These are phyloP conservation scores for Apostichopus leukothele DNA, from an alignment of 53 echinoderm and acorn worm genomes.

Conservation along the genomic window DNA sequence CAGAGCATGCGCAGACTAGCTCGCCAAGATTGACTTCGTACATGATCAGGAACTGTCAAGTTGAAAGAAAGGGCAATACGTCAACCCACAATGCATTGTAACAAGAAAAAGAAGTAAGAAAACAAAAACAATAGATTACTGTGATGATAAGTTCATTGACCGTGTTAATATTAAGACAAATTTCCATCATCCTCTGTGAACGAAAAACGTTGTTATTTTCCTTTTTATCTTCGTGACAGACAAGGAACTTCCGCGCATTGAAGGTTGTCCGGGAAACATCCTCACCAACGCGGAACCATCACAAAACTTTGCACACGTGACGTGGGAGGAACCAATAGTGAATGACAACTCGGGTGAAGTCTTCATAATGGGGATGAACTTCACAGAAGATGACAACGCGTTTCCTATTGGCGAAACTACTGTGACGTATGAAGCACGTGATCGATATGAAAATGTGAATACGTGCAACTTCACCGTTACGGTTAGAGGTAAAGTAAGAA, in stretches of 20 bases:
- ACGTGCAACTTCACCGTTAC: constrained; percentile 50
- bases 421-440: constrained; percentile 51
- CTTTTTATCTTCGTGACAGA: constrained; percentile 13
- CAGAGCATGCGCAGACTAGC: too few species aligned
- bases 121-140: not conserved
- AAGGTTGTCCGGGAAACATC: constrained; percentile 40
- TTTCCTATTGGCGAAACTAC: constrained; percentile 38
- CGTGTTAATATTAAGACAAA: not conserved
- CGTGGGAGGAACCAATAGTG: constrained; percentile 41
- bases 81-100: too few species aligned
- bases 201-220: not conserved
- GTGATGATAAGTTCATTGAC: not conserved
- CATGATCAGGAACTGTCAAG: too few species aligned
- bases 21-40: too few species aligned
- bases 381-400: not conserved
- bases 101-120: not conserved
- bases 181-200: not conserved
- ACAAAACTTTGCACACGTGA: constrained; percentile 23
- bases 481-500: constrained; percentile 45
- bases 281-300: constrained; percentile 7
- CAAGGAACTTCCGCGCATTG: constrained; percentile 24
- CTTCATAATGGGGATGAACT: not conserved
- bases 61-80: too few species aligned
- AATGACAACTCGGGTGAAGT: constrained; percentile 44
- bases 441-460: constrained; percentile 30